Evolutionary conservation across 2,888 invertebrate genomes (phyloP).

Genomic region (Reticulitermes lucifugus): DNA sequence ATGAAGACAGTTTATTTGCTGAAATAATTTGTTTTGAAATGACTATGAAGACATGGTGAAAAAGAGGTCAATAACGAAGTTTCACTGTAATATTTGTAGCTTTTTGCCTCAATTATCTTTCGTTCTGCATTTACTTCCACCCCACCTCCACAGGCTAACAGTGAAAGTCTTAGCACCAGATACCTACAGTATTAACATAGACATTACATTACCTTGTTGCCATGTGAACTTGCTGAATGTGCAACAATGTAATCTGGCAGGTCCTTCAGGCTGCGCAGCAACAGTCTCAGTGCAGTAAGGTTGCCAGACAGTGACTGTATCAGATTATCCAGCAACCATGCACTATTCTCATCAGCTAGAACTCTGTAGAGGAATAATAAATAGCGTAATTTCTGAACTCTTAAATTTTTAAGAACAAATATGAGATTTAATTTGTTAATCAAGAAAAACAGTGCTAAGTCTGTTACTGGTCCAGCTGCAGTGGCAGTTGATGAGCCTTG

Average conservation of each 20-base stretch:
- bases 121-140: too few species aligned
- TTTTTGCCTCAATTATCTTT: too few species aligned
- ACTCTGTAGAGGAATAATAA: conserved; percentile 12
- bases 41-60: too few species aligned
- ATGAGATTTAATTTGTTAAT: background rate
- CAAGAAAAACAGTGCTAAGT: too few species aligned
- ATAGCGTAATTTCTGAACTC: background rate
- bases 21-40: too few species aligned
- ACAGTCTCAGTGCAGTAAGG: conserved; percentile 52
- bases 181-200: background rate
- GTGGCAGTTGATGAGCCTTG: too few species aligned
- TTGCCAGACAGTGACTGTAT: conserved; percentile 1
- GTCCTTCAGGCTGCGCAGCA: conserved; percentile 57
- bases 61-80: too few species aligned
- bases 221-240: conserved; percentile 61
- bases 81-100: too few species aligned
- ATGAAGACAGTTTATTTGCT: too few species aligned
- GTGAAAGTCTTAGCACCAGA: too few species aligned
- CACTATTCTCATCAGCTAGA: conserved; percentile 20
- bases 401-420: background rate
- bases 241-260: conserved; percentile 62
- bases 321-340: background rate
- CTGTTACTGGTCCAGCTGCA: too few species aligned
- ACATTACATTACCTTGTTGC: conserved; percentile 61
- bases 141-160: too few species aligned